Percentiles rank a stretch among this genome's conserved stretches.
Evolutionary conservation across 2,797 vertebrate species (phyloP).

Genomic region (Myotis findleyi): DNA sequence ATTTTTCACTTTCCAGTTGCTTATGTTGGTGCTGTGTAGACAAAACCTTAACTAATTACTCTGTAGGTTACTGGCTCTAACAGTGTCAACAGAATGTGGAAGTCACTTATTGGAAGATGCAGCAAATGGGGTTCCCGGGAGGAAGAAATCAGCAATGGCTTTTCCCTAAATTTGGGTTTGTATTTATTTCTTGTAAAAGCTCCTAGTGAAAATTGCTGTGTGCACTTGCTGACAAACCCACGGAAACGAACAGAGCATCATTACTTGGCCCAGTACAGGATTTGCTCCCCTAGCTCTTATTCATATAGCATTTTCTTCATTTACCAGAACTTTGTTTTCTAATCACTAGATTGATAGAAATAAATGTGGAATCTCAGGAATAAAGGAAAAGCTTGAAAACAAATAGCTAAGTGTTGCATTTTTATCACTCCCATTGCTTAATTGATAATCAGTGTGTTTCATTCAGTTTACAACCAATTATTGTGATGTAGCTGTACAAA

Average conservation of each 20-base stretch:
- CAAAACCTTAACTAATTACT: conserved; percentile 78
- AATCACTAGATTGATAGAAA: conserved; percentile 71
- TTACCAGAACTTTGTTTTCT: conserved; percentile 73
- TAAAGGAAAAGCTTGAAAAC: conserved; percentile 71
- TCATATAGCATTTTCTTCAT: conserved; percentile 65
- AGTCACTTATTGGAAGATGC: conserved; percentile 58
- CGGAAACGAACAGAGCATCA: conserved; percentile 57
- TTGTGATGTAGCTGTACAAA: conserved; percentile 68
- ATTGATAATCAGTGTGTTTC: conserved; percentile 64
- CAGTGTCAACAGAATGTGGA: conserved; percentile 69
- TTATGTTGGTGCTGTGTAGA: conserved; percentile 67
- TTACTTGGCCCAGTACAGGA: conserved; percentile 46
- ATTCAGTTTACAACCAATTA: conserved; percentile 75
- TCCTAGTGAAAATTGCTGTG: conserved; percentile 75
- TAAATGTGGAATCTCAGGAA: conserved; percentile 59
- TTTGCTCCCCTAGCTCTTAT: conserved; percentile 58
- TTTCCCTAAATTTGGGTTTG: conserved; percentile 62
- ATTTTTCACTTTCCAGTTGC: conserved; percentile 76
- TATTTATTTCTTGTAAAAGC: conserved; percentile 77
- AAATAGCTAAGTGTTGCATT: conserved; percentile 20
- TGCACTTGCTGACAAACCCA: conserved; percentile 54
- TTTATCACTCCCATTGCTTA: conserved; percentile 63
- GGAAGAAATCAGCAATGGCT: conserved; percentile 65
- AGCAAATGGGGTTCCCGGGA: conserved; percentile 74
- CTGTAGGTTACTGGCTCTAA: conserved; percentile 72